Percentiles rank a stretch among this genome's conserved stretches.
phyloP scores from a whole-genome alignment of 1,140 invertebrate genomes.

The Zaprionus ornatus region DNA sequence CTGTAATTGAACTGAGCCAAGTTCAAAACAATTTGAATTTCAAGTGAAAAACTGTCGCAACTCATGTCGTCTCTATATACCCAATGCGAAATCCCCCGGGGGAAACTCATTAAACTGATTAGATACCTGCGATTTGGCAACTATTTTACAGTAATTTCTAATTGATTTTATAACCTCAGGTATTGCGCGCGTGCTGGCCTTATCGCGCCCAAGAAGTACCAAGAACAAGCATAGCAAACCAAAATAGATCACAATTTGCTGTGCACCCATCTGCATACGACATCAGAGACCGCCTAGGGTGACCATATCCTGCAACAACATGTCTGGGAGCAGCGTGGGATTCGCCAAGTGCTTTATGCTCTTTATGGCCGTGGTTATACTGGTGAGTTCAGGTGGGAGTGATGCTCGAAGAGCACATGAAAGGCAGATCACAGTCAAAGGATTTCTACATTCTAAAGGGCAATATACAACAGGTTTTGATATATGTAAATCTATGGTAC shows the following conservation, averaged over 20 bases:
- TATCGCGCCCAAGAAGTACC: slow-evolving; percentile 39
- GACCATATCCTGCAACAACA: slow-evolving; percentile 32
- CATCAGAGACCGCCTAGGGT: not conserved
- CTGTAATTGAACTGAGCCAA: slow-evolving; percentile 15
- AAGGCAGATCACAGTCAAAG: not conserved
- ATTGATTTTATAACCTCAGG: slow-evolving; percentile 65
- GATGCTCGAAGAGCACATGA: not conserved
- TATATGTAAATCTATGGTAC: too few species aligned
- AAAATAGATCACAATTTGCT: slow-evolving; percentile 54
- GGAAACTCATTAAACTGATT: slow-evolving; percentile 69
- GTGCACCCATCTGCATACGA: slow-evolving; percentile 3
- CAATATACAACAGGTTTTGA: too few species aligned
- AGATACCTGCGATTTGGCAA: slow-evolving; percentile 49
- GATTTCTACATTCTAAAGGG: too few species aligned
- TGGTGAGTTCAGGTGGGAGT: slow-evolving; percentile 55
- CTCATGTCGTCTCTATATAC: not conserved
- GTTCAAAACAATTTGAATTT: slow-evolving; percentile 8
- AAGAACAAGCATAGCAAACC: not conserved
- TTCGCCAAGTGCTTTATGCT: slow-evolving; percentile 80
- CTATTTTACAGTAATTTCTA: slow-evolving; percentile 60
- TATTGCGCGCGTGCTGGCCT: slow-evolving; percentile 46
- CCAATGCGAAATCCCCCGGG: slow-evolving; percentile 18
- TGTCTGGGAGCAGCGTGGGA: slow-evolving; percentile 67
- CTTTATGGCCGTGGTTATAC: slow-evolving; percentile 77
- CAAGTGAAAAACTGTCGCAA: not conserved